Percentiles rank a stretch among this genome's conserved stretches.
phyloP scores from a whole-genome alignment of 2,888 invertebrate species.

The Chaetogeoica ovagalla region DNA sequence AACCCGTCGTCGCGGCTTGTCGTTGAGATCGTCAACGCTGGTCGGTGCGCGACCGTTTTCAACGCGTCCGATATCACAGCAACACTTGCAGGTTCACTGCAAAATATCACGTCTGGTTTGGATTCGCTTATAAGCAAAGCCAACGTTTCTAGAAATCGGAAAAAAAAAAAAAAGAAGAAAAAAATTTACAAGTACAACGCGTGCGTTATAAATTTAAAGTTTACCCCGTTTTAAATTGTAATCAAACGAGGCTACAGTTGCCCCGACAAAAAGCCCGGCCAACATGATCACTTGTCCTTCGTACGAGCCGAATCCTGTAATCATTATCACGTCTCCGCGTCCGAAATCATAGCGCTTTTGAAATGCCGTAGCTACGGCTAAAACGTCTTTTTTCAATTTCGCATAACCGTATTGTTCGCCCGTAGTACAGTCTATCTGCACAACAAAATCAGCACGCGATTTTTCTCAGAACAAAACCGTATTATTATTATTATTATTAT shows the following conservation, averaged over 20 bases:
- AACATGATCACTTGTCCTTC: constrained; percentile 7
- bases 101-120: constrained; percentile 24
- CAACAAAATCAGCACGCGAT: no score
- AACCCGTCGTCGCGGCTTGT: neutral
- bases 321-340: constrained; percentile 21
- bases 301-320: constrained; percentile 6
- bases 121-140: neutral
- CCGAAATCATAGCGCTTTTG: neutral
- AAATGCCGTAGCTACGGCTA: constrained; percentile 2
- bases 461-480: neutral
- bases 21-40: constrained; percentile 3
- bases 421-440: constrained; percentile 29
- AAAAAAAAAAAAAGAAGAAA: no score
- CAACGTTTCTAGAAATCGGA: neutral
- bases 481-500: no score
- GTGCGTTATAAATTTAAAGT: no score
- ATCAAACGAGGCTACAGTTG: constrained; percentile 12
- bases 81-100: neutral
- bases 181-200: no score
- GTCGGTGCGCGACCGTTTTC: neutral
- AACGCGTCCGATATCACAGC: neutral
- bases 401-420: constrained; percentile 15
- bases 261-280: constrained; percentile 13
- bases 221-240: constrained; percentile 17
- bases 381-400: constrained; percentile 27